These are phyloP conservation scores for Linyphia triangularis DNA, from an alignment of 2,888 invertebrate genomes.

Conservation along the genomic window DNA sequence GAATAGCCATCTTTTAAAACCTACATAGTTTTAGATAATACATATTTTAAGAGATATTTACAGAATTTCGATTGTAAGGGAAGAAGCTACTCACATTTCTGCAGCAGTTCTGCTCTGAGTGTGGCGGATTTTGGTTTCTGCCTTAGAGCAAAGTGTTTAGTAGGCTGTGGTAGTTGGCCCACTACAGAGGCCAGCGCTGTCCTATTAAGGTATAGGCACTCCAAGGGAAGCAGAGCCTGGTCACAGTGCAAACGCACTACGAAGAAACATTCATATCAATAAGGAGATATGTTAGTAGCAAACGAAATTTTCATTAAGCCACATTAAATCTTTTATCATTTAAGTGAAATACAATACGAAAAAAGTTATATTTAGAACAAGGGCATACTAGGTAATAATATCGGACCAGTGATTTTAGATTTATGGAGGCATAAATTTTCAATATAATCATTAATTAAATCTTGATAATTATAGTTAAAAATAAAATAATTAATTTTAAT, in stretches of 20 bases:
- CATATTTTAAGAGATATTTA: background rate
- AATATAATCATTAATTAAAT: too few species aligned
- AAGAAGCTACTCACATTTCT: conserved; percentile 84
- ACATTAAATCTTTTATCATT: too few species aligned
- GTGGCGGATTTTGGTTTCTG: conserved; percentile 96
- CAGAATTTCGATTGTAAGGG: background rate
- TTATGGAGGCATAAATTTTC: too few species aligned
- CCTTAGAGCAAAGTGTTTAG: conserved; percentile 95
- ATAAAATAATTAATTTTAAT: too few species aligned
- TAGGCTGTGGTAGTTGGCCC: conserved; percentile 85
- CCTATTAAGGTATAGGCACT: conserved; percentile 97
- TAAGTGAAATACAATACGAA: too few species aligned
- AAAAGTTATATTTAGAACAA: too few species aligned
- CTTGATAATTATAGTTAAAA: too few species aligned
- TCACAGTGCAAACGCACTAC: conserved; percentile 88
- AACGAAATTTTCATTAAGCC: too few species aligned
- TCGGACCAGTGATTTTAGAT: too few species aligned
- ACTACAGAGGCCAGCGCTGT: conserved; percentile 93
- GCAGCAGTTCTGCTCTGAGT: conserved; percentile 91
- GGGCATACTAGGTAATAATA: too few species aligned
- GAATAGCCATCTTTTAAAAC: background rate
- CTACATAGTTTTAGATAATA: background rate
- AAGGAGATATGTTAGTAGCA: too few species aligned
- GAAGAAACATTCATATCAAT: background rate
- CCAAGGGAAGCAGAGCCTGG: conserved; percentile 91